Evolutionary conservation across 2,113 vertebrate genomes (phyloP).

Genomic region (Sphyrna mokarran): DNA sequence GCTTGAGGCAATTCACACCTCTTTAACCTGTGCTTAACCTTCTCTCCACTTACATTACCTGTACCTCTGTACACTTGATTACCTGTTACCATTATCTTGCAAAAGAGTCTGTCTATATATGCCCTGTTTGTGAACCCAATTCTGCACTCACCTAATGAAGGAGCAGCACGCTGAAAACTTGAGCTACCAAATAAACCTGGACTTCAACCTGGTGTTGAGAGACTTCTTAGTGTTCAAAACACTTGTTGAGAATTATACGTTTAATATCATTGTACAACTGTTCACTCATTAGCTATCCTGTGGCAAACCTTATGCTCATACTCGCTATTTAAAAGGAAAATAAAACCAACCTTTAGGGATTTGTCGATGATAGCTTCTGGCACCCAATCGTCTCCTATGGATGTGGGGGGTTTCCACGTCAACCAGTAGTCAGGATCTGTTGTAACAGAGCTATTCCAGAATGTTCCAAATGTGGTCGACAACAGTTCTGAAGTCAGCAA

Average conservation of each 20-base stretch:
- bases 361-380: constrained; percentile 39
- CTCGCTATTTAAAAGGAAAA: background rate
- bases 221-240: no score
- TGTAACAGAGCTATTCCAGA: constrained; percentile 79
- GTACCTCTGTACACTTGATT: no score
- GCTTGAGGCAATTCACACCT: no score
- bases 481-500: constrained; percentile 75
- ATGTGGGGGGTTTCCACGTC: constrained; percentile 63
- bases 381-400: constrained; percentile 39
- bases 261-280: background rate
- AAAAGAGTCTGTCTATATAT: no score
- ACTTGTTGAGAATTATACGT: background rate
- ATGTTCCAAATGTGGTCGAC: constrained; percentile 62
- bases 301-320: background rate
- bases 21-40: no score
- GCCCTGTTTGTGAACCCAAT: no score
- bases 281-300: background rate
- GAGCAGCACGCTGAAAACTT: no score
- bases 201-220: no score
- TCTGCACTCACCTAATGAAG: no score
- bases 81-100: no score
- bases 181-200: no score
- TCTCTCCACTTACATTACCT: no score
- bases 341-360: constrained; percentile 7
- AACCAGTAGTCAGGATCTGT: constrained; percentile 80